These are phyloP conservation scores for Bemisia tabaci DNA, from an alignment of 1,140 invertebrate genomes.

Conservation along the genomic window DNA sequence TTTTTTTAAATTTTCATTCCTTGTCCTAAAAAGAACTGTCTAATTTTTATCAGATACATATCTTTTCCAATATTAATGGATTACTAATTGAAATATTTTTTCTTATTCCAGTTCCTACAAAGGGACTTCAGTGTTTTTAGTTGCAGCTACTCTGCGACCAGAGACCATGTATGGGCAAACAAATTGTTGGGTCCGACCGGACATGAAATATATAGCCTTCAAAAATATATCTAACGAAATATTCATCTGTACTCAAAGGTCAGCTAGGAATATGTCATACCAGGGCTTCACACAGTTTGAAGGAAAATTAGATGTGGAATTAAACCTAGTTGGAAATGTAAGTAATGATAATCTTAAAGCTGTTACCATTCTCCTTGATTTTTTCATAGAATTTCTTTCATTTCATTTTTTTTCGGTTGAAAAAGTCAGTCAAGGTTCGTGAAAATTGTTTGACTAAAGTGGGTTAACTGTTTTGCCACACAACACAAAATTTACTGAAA, in stretches of 20 bases:
- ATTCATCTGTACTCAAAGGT: conserved; percentile 72
- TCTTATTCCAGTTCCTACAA: conserved; percentile 35
- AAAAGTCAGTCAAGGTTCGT: no score
- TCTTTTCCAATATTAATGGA: no score
- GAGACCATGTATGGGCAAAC: conserved; percentile 99
- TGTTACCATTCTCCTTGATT: no score
- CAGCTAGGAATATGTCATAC: conserved; percentile 91
- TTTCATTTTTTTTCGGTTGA: no score
- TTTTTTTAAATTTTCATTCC: not conserved
- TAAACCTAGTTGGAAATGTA: conserved; percentile 57
- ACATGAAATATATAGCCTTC: conserved; percentile 85
- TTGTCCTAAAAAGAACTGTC: not conserved
- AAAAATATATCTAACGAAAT: conserved; percentile 56
- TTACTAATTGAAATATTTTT: conserved; percentile 15
- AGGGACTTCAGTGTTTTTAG: conserved; percentile 58
- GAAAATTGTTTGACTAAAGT: no score
- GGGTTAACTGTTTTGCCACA: no score
- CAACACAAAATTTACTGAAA: no score
- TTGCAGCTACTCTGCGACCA: conserved; percentile 93
- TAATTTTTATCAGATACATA: not conserved
- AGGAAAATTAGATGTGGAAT: conserved; percentile 58
- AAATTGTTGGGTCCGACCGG: conserved; percentile 95
- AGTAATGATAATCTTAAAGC: conserved; percentile 13
- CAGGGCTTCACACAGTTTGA: conserved; percentile 78
- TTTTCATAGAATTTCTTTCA: no score